Evolutionary conservation across 53 echinoderm and acorn worm species (phyloP).

Genomic region (Stichopus horrens): DNA sequence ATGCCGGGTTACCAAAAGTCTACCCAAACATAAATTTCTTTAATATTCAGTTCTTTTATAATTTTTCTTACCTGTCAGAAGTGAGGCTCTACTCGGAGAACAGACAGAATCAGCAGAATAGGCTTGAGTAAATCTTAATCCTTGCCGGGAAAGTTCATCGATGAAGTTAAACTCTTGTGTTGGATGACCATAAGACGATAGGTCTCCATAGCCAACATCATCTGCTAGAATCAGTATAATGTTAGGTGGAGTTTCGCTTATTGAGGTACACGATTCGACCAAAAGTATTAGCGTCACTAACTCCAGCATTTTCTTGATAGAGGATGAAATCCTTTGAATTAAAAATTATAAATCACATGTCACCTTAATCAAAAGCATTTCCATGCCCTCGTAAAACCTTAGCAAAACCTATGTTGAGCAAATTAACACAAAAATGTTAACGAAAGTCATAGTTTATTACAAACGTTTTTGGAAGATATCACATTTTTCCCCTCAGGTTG

Average conservation of each 20-base stretch:
- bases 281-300: neutral
- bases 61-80: slow-evolving; percentile 68
- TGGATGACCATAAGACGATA: slow-evolving; percentile 84
- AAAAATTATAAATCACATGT: too few species aligned
- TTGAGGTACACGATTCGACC: neutral
- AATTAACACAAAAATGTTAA: too few species aligned
- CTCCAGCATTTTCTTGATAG: neutral
- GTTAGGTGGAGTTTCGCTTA: slow-evolving; percentile 52
- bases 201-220: slow-evolving; percentile 83
- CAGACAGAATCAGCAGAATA: slow-evolving; percentile 73
- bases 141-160: slow-evolving; percentile 67
- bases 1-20: too few species aligned
- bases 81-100: slow-evolving; percentile 79
- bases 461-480: too few species aligned
- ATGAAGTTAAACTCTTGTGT: slow-evolving; percentile 76
- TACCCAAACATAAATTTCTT: too few species aligned
- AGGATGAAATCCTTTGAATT: too few species aligned
- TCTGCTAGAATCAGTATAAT: slow-evolving; percentile 63
- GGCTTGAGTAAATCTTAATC: slow-evolving; percentile 73
- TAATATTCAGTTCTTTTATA: too few species aligned
- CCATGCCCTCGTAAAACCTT: too few species aligned
- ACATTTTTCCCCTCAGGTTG: too few species aligned
- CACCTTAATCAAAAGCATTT: too few species aligned
- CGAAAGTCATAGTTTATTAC: too few species aligned
- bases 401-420: too few species aligned